These are phyloP conservation scores for Zaprionus lineosus DNA, from an alignment of 2,888 invertebrate genomes.

Conservation along the genomic window DNA sequence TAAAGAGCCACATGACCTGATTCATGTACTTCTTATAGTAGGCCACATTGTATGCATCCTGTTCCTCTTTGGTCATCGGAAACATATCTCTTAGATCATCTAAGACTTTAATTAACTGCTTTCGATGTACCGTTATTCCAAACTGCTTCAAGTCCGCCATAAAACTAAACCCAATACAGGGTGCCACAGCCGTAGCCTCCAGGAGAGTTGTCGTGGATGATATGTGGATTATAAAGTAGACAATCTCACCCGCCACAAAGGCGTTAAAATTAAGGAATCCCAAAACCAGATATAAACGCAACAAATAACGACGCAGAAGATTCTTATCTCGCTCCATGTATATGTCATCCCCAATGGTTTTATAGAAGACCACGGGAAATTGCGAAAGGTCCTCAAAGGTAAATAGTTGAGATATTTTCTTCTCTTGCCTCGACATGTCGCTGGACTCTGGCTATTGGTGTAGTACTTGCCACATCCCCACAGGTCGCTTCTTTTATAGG, in stretches of 20 bases:
- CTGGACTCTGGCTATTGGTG: not conserved
- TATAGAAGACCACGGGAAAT: slow-evolving; percentile 67
- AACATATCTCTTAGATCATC: slow-evolving; percentile 64
- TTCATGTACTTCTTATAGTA: slow-evolving; percentile 54
- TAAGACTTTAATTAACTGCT: slow-evolving; percentile 45
- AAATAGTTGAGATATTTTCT: slow-evolving; percentile 23
- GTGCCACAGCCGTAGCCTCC: slow-evolving; percentile 76
- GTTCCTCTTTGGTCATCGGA: slow-evolving; percentile 47
- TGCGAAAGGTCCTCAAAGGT: slow-evolving; percentile 64
- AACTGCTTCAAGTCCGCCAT: slow-evolving; percentile 72
- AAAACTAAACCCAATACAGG: slow-evolving; percentile 72
- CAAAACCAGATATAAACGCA: slow-evolving; percentile 52
- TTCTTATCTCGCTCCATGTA: slow-evolving; percentile 60
- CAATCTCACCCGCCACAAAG: slow-evolving; percentile 67
- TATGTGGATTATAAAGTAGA: slow-evolving; percentile 67
- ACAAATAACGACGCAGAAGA: slow-evolving; percentile 42
- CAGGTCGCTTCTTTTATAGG: slow-evolving; percentile 29
- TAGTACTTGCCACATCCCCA: not conserved
- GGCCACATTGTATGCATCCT: slow-evolving; percentile 44
- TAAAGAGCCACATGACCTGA: slow-evolving; percentile 60
- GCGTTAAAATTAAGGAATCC: slow-evolving; percentile 72
- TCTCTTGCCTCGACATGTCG: slow-evolving; percentile 44
- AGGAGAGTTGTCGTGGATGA: slow-evolving; percentile 66
- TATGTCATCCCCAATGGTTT: slow-evolving; percentile 74
- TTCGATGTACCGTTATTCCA: slow-evolving; percentile 55